Conservation (phyloP, 1,140 invertebrate genomes). For the Diabrotica undecimpunctata region DNA sequence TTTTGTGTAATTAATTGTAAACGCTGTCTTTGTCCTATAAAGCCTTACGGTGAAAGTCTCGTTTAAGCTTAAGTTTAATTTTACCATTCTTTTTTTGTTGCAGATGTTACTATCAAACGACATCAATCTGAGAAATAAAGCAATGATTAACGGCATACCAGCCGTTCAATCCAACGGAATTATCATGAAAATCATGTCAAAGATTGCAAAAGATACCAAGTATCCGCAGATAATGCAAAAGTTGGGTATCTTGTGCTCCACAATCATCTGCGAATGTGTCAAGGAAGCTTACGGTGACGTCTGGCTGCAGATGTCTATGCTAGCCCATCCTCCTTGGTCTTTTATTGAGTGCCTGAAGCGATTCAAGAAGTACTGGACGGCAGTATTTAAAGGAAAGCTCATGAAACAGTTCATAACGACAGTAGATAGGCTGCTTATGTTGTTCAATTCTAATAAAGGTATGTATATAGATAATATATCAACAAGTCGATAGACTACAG, state of each 20-base stretch:
- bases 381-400: constrained; percentile 31
- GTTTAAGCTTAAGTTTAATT: too few species aligned
- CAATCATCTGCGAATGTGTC: constrained; percentile 31
- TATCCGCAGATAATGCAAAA: constrained; percentile 22
- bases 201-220: constrained; percentile 19
- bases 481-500: not conserved
- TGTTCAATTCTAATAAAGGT: constrained; percentile 6
- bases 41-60: too few species aligned
- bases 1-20: too few species aligned
- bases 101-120: constrained; percentile 36
- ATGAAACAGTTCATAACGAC: constrained; percentile 33
- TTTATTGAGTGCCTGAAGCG: constrained; percentile 31
- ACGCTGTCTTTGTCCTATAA: too few species aligned
- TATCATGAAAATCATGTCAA: constrained; percentile 20
- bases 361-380: constrained; percentile 34
- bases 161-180: constrained; percentile 25
- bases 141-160: constrained; percentile 25
- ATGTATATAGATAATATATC: not conserved
- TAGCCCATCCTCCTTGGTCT: constrained; percentile 27
- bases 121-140: constrained; percentile 33
- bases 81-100: constrained; percentile 6
- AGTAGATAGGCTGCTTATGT: constrained; percentile 15
- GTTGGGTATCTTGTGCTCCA: constrained; percentile 27
- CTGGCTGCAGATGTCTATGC: constrained; percentile 30
- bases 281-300: constrained; percentile 32